Evolutionary conservation across 1,140 invertebrate genomes (phyloP).

Genomic region (Papilio glaucus): DNA sequence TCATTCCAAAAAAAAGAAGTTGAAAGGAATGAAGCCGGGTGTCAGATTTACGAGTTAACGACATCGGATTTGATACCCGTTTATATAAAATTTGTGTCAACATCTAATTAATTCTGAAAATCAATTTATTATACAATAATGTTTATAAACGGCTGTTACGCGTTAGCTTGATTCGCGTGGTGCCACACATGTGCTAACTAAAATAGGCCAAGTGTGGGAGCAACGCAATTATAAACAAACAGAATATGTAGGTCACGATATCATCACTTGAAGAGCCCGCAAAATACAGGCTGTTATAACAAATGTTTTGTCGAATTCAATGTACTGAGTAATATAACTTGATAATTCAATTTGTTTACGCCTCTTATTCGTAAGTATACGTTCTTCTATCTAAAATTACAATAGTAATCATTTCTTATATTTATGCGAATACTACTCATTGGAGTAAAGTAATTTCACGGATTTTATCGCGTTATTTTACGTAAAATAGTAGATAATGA

Average conservation of each 20-base stretch:
- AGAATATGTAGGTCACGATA: background rate
- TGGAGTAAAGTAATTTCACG: no score
- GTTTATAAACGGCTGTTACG: background rate
- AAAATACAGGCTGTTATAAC: background rate
- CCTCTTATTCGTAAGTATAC: no score
- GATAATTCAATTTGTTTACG: no score
- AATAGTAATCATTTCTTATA: no score
- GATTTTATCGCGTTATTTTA: no score
- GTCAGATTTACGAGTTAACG: background rate
- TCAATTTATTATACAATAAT: slow-evolving; percentile 9
- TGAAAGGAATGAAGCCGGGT: background rate
- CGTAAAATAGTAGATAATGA: no score
- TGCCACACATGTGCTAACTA: slow-evolving; percentile 1
- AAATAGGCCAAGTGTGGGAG: slow-evolving; percentile 25
- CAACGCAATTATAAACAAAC: slow-evolving; percentile 4
- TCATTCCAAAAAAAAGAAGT: slow-evolving; percentile 15
- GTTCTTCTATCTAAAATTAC: no score
- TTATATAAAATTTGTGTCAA: background rate
- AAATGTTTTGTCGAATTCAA: background rate
- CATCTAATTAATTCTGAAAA: no score
- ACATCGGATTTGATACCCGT: background rate
- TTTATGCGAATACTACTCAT: no score
- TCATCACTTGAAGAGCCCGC: background rate
- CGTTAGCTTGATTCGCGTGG: slow-evolving; percentile 10
- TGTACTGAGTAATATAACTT: no score